A percentile compares a stretch with the other conserved stretches of the same genome.
Evolutionary conservation across 2,888 invertebrate genomes (phyloP).

Genomic region (Phragmatobia fuliginosa): DNA sequence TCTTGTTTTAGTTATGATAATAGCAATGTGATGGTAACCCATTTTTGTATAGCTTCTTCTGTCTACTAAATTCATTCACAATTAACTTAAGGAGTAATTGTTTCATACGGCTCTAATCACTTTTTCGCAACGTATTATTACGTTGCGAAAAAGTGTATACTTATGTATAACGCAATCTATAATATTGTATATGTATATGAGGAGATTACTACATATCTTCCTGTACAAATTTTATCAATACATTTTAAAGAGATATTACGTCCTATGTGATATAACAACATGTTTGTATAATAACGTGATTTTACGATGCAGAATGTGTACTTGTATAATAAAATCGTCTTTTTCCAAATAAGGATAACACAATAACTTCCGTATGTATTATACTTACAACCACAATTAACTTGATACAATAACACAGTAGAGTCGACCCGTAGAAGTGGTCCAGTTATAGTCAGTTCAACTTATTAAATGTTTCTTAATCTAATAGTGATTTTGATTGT

Average conservation of each 20-base stretch:
- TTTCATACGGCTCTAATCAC: background rate
- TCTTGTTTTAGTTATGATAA: background rate
- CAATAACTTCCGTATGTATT: background rate
- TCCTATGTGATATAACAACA: too few species aligned
- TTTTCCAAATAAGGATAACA: too few species aligned
- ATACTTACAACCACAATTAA: background rate
- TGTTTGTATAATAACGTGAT: too few species aligned
- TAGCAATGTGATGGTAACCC: background rate
- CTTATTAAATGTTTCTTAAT: background rate
- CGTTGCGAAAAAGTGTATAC: too few species aligned
- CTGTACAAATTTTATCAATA: too few species aligned
- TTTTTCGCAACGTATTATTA: background rate
- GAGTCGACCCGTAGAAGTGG: background rate
- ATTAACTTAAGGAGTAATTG: background rate
- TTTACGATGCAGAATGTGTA: too few species aligned
- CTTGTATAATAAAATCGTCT: too few species aligned
- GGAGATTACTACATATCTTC: too few species aligned
- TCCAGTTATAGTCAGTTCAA: background rate
- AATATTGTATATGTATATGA: too few species aligned
- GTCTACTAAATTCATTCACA: too few species aligned
- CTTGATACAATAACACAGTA: background rate
- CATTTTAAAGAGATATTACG: too few species aligned
- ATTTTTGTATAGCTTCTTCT: background rate
- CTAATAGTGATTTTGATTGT: background rate
- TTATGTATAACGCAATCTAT: background rate